phyloP scores from a whole-genome alignment of 2,888 invertebrate genomes.

The Neoscelio sp. region DNA sequence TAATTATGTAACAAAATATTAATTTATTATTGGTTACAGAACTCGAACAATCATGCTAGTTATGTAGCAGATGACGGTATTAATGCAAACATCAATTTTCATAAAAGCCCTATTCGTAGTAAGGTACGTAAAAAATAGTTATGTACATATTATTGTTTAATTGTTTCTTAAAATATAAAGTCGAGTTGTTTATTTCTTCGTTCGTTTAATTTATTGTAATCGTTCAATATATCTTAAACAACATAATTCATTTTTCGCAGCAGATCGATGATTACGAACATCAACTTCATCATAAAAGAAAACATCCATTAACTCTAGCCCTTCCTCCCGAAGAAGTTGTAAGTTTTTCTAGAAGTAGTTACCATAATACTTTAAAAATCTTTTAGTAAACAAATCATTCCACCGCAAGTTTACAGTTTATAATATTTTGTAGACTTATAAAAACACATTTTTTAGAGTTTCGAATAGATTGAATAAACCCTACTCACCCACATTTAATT shows the following conservation, averaged over 20 bases:
- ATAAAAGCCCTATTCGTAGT: constrained; percentile 16
- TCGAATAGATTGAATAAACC: too few relatives aligned
- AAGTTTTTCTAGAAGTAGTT: background rate
- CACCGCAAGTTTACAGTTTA: too few relatives aligned
- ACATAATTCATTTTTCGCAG: background rate
- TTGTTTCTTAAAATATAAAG: background rate
- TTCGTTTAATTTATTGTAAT: too few relatives aligned
- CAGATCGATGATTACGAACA: constrained; percentile 43
- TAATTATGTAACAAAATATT: too few relatives aligned
- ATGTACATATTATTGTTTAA: background rate
- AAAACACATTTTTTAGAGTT: too few relatives aligned
- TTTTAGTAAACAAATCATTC: too few relatives aligned
- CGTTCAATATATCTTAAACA: background rate
- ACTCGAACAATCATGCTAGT: constrained; percentile 1
- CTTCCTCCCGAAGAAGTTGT: constrained; percentile 54
- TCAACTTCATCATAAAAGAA: constrained; percentile 54
- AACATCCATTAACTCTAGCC: constrained; percentile 51
- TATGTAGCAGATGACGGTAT: constrained; percentile 19
- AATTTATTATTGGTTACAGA: constrained; percentile 15
- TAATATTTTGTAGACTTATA: too few relatives aligned
- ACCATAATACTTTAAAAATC: too few relatives aligned
- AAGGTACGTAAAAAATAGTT: constrained; percentile 19
- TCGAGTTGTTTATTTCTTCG: too few relatives aligned
- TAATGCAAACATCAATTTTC: constrained; percentile 2
- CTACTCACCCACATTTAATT: too few relatives aligned